Evolutionary conservation across 2,797 vertebrate genomes (phyloP), one percentile per base, ranked within the genome.

Genomic region (Argentina silus): DNA sequence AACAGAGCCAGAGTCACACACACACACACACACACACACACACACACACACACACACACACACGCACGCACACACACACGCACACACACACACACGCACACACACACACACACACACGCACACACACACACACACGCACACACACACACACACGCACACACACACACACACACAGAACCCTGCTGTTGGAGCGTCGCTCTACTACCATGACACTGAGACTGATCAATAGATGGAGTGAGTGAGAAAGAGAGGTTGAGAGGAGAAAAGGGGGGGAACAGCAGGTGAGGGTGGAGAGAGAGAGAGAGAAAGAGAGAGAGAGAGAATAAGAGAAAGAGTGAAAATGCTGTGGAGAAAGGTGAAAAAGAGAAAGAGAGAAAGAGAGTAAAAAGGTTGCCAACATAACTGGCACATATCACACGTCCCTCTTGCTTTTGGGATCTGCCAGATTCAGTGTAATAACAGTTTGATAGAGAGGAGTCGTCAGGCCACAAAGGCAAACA

Each of bases 401-500:
- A 45, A 78, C 82, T 88, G 86, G 83, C 87, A 87, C 85, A 85
- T 81, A 81, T 65, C n/a, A 0, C 63, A 73, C 85, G 86, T 81
- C 81, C 86, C 89, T 84, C 80, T 86, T 82, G 86, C 82, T 86
- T 91, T 91, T 92, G 86, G 86, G 90, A 93, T 90, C 87, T 89
- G 87, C 90, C 90, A 89, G 89, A 90, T 91, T 87, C 86, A 92
- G 83, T 88, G 86, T 92, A 92, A 93, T 93, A 92, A 92, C 91
- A 92, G 88, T 92, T 92, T 92, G 92, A 93, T 91, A 90, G 89
- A 91, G 88, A 88, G 87, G 87, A 84, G 88, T 92, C 86, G 73
- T 90, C 87, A 87, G 86, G 83, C 86, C 90, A 90, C 89, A 91
- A 92, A 92, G 89, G 90, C 90, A 93, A 93, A 93, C 92, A 92